Base-by-base conservation (phyloP, 2,113 vertebrate genomes). In the Marmota monax region DNA sequence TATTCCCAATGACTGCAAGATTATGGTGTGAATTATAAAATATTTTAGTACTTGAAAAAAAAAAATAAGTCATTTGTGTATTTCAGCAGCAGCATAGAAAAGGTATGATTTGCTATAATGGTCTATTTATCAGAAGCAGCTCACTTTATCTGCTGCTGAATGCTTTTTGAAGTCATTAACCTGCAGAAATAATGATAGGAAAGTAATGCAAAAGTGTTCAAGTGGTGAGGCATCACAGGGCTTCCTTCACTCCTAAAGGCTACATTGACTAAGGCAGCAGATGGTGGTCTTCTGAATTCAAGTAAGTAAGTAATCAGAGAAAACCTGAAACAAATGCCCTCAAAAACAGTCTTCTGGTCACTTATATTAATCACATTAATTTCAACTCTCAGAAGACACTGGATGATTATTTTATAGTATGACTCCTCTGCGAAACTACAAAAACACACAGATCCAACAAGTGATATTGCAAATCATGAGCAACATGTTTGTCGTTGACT, bases 91-190 rank as follows among this genome's bases (percentile, higher is more conserved):
- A 97, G 92, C 88, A 83, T 82, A 97, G 84, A 93, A 96, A 97
- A 98, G 92, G 51, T 96, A 45, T 96, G 85, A 97, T 98, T 98
- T 97, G 78, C 96, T 98, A 73, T 96, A 97, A 98, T 97, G 96
- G 96, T 98, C 96, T 97, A 98, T 98, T 98, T 98, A 98, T 97
- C 97, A 98, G 95, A 98, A 97, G 84, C 84, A 96, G 69, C 89
- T 98, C 96, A 96, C 93, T 96, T 97, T 98, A 95, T 98, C 96
- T 97, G 95, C 96, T 95, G 82, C 63, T 98, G 95, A 98, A 96
- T 96, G 86, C 73, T 98, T 93, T 98, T 97, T 97, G 97, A 98
- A 98, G 94, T 70, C 96, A 98, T 97, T 98, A 98, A 98, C 97
- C 97, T 98, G 94, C 88, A 97, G 96, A 98, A 98, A 98, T 98